Evolutionary conservation across 2,888 invertebrate genomes (phyloP).

Genomic region (Thera obeliscata): DNA sequence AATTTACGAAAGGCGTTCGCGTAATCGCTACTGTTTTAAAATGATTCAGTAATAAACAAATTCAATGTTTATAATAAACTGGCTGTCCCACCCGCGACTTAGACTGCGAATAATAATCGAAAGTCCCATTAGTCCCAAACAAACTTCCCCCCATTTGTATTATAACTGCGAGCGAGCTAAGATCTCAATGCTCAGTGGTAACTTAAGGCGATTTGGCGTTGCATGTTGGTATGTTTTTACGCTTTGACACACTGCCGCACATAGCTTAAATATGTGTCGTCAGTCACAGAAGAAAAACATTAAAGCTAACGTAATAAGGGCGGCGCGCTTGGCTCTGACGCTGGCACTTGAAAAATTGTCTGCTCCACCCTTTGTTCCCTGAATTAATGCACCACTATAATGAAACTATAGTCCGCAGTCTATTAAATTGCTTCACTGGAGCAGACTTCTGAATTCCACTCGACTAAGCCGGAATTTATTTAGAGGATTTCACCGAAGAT

Average conservation of each 20-base stretch:
- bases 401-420: slow-evolving; percentile 34
- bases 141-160: background rate
- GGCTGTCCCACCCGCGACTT: background rate
- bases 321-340: slow-evolving; percentile 36
- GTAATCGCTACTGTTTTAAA: slow-evolving; percentile 43
- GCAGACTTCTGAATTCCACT: slow-evolving; percentile 31
- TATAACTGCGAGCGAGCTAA: background rate
- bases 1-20: slow-evolving; percentile 33
- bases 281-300: slow-evolving; percentile 33
- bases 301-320: slow-evolving; percentile 40
- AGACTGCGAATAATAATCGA: slow-evolving; percentile 3
- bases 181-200: too few species aligned
- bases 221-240: background rate
- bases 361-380: slow-evolving; percentile 40
- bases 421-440: slow-evolving; percentile 30
- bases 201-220: too few species aligned
- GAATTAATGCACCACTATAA: slow-evolving; percentile 43
- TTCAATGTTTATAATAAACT: slow-evolving; percentile 51
- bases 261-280: slow-evolving; percentile 6
- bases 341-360: slow-evolving; percentile 49
- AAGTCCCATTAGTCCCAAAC: background rate
- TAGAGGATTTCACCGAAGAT: slow-evolving; percentile 18
- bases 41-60: slow-evolving; percentile 38
- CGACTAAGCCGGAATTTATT: slow-evolving; percentile 29
- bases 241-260: slow-evolving; percentile 3